These are phyloP conservation scores for Tholera decimalis DNA, from an alignment of 2,888 invertebrate genomes.

Conservation along the genomic window DNA sequence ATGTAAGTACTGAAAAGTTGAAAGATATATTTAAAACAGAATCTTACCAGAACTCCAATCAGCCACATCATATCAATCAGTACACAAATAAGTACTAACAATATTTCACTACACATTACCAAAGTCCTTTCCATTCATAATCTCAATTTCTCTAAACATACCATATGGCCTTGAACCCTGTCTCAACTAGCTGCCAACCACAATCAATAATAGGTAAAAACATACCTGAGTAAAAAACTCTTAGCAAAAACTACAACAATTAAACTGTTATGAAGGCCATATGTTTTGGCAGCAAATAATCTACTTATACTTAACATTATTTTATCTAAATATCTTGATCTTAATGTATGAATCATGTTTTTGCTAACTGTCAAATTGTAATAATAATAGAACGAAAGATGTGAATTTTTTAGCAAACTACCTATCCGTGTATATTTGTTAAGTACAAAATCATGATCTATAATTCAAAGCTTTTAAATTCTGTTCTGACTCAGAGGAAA, in stretches of 20 bases:
- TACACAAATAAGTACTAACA: not conserved
- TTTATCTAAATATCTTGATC: constrained; percentile 32
- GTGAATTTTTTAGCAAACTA: not conserved
- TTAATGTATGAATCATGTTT: constrained; percentile 21
- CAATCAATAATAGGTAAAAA: constrained; percentile 37
- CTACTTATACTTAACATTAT: constrained; percentile 38
- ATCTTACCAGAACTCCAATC: constrained; percentile 6
- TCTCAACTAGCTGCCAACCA: constrained; percentile 26
- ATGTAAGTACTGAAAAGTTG: not conserved
- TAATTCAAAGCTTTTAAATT: not conserved
- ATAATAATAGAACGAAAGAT: not conserved
- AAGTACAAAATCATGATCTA: no score
- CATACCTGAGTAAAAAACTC: constrained; percentile 50
- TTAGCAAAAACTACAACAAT: constrained; percentile 49
- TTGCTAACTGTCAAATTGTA: constrained; percentile 11
- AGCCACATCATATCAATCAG: not conserved
- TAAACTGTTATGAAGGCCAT: constrained; percentile 47
- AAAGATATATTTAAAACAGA: no score
- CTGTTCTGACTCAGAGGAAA: constrained; percentile 12
- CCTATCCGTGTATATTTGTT: no score
- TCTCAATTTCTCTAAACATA: constrained; percentile 33
- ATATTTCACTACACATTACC: not conserved
- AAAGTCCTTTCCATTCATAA: constrained; percentile 1
- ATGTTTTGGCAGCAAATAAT: constrained; percentile 33
- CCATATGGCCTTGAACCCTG: constrained; percentile 51